Base-by-base conservation (phyloP, 2,888 invertebrate species). In the Agonum fuliginosum region DNA sequence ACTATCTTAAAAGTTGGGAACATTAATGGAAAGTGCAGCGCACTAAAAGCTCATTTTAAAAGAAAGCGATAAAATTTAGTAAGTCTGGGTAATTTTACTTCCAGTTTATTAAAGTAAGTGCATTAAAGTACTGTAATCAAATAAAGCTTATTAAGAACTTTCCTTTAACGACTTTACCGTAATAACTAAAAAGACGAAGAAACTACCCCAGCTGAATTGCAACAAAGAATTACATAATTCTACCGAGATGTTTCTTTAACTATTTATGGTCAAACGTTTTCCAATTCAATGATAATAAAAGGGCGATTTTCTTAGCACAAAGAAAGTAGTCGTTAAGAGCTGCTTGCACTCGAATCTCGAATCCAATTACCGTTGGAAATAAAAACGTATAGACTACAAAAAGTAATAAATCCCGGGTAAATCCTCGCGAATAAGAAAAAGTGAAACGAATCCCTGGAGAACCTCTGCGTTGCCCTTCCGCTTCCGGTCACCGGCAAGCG, bases 351-450 rank as follows among this genome's bases (percentile, higher is more conserved):
- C 65, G 27, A 65, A 65, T 65, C 74, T 65, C 43, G 69, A 76
- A 76, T 76, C 76, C 76, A 76, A 76, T 76, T 76, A 76, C 69
- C 54, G 76, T 1, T 76, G 76, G 37, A 76, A 48, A 69, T 69
- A 76, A 76, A 76, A 76, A 67, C 76, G 76, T 69, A 76, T 76
- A 67, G 76, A 76, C 67, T 69, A 69, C 48, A 76, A 76, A 76
- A 76, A 76, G 76, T 76, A 76, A 76, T 76, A 76, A 76, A 76
- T 76, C 69, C 54, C 22, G 69, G 69, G 24, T 76, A 69, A 76
- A 76, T 76, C 76, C 69, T 19, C 46, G 69, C 51, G 51, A 76
- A 69, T 76, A 76, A 76, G 76, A 69, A 74, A 74, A 74, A 74
- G 65, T 51, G 65, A 74, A 76, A 76, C 76, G 76, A 69, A 27